Conservation (phyloP, 2,888 invertebrate genomes). For the Heteromurus nitidus region DNA sequence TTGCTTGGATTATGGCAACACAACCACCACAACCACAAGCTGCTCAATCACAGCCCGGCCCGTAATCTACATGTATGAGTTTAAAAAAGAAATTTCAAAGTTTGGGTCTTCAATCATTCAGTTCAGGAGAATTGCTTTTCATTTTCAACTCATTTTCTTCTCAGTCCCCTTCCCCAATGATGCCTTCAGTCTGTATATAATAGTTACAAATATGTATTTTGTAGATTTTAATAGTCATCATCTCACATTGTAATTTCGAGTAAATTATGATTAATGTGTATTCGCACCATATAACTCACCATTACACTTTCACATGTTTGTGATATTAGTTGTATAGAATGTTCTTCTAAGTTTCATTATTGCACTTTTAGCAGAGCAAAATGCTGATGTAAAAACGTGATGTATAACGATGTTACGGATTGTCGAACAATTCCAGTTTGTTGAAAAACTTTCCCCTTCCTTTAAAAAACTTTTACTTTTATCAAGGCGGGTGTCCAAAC, state of each 20-base stretch:
- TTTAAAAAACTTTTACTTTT: slow-evolving; percentile 47
- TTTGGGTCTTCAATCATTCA: too few relatives aligned
- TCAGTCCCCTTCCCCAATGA: neutral
- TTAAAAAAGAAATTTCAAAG: too few relatives aligned
- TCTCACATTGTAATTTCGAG: neutral
- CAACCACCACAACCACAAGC: slow-evolving; percentile 63
- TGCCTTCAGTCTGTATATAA: too few relatives aligned
- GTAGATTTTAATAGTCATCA: neutral
- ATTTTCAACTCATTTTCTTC: neutral
- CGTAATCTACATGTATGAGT: too few relatives aligned
- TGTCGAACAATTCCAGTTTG: slow-evolving; percentile 57
- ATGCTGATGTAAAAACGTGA: neutral
- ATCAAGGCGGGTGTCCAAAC: slow-evolving; percentile 38
- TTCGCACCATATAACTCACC: slow-evolving; percentile 3
- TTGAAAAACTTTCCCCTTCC: slow-evolving; percentile 40
- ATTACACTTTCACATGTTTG: slow-evolving; percentile 38
- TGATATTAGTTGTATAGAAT: slow-evolving; percentile 46
- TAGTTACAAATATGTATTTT: too few relatives aligned
- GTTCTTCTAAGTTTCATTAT: slow-evolving; percentile 15
- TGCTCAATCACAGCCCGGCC: slow-evolving; percentile 63
- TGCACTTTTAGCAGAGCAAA: neutral
- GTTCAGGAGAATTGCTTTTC: too few relatives aligned
- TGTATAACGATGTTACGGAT: slow-evolving; percentile 35
- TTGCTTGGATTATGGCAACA: slow-evolving; percentile 73
- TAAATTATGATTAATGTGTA: neutral